Evolutionary conservation across 2,888 invertebrate genomes (phyloP).

Genomic region (Neria commutata): DNA sequence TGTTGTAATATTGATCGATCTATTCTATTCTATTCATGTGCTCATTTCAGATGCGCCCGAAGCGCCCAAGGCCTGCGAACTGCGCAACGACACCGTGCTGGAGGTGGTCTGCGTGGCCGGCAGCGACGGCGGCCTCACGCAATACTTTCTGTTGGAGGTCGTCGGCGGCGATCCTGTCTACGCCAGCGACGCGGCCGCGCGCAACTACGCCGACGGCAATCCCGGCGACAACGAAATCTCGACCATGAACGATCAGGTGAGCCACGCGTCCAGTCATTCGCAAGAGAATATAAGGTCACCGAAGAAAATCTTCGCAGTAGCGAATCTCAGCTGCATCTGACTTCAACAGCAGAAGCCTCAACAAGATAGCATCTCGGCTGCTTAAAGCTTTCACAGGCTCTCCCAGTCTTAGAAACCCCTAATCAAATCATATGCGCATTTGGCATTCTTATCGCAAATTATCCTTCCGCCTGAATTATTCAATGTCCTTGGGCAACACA

Average conservation of each 20-base stretch:
- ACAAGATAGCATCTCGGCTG: not conserved
- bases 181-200: conserved; percentile 63
- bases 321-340: too few species aligned
- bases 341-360: too few species aligned
- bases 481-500: too few species aligned
- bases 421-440: too few species aligned
- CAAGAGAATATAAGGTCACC: too few species aligned
- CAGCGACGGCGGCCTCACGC: conserved; percentile 80
- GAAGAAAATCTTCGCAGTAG: too few species aligned
- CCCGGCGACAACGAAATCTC: conserved; percentile 67
- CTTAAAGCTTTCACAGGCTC: not conserved
- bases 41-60: conserved; percentile 76
- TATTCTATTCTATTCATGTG: not conserved
- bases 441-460: too few species aligned
- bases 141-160: conserved; percentile 82
- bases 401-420: not conserved
- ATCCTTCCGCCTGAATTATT: too few species aligned
- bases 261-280: too few species aligned
- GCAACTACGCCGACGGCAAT: conserved; percentile 54
- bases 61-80: conserved; percentile 75
- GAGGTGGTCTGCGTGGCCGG: conserved; percentile 79
- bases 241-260: conserved; percentile 72
- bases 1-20: not conserved
- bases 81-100: conserved; percentile 71
- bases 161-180: conserved; percentile 66